Conservation (phyloP, 1,140 invertebrate species). For the Chironomus striatipennis region DNA sequence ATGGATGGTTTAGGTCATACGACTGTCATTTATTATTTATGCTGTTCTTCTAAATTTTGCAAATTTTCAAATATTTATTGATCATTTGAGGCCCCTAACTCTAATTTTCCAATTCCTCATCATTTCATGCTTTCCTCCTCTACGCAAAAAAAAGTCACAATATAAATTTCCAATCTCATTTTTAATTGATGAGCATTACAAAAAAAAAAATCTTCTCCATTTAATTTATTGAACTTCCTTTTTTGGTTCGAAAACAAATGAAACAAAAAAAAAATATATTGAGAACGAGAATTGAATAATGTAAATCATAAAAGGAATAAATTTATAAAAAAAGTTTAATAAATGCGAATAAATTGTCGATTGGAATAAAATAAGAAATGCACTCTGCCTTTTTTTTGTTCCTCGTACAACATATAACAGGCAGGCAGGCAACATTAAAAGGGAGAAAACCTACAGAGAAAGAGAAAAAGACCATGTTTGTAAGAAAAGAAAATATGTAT, state of each 20-base stretch:
- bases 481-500: neutral
- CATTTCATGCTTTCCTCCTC: too few species aligned
- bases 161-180: too few species aligned
- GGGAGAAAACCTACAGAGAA: neutral
- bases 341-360: constrained; percentile 13
- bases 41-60: too few species aligned
- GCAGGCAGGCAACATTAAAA: neutral
- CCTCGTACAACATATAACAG: too few species aligned
- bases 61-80: too few species aligned
- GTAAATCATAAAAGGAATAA: constrained; percentile 11
- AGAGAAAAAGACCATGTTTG: neutral
- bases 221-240: constrained; percentile 3
- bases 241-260: neutral
- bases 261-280: neutral
- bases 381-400: neutral
- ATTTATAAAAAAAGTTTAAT: neutral
- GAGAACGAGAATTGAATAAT: neutral
- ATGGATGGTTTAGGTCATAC: too few species aligned
- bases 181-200: too few species aligned
- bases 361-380: neutral
- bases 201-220: too few species aligned
- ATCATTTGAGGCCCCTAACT: too few species aligned
- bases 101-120: too few species aligned
- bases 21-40: too few species aligned
- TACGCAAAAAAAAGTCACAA: too few species aligned